phyloP scores from a whole-genome alignment of 1,140 invertebrate species.

The Temnothorax nylanderi region DNA sequence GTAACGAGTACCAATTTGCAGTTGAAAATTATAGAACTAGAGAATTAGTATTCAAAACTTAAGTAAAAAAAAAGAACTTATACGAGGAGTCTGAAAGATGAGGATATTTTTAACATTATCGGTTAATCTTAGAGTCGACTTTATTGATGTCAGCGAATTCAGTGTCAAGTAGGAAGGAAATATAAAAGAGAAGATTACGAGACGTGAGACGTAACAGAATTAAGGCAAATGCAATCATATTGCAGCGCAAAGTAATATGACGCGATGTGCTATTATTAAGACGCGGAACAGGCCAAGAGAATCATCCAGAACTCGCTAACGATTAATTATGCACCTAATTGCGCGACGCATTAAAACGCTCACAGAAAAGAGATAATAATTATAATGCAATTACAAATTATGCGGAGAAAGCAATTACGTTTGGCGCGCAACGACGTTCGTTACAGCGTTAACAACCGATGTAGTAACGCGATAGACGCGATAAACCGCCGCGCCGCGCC shows the following conservation, averaged over 20 bases:
- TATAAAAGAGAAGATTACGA: background rate
- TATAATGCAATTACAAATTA: constrained; percentile 53
- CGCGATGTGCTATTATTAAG: constrained; percentile 15
- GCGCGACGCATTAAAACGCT: constrained; percentile 47
- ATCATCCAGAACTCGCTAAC: constrained; percentile 9
- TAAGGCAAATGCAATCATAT: background rate
- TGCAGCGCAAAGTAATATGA: background rate
- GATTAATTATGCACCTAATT: constrained; percentile 46
- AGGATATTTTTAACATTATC: background rate
- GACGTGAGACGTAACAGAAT: constrained; percentile 9
- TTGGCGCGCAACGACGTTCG: constrained; percentile 26
- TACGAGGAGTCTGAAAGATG: background rate
- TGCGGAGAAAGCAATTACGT: constrained; percentile 40
- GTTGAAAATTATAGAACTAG: background rate
- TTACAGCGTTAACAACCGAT: constrained; percentile 47
- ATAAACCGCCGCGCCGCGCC: background rate
- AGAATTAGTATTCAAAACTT: background rate
- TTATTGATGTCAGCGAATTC: background rate
- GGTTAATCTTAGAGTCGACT: background rate
- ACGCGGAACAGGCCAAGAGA: background rate
- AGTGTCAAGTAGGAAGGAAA: background rate
- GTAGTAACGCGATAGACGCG: constrained; percentile 46
- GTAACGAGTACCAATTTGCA: background rate
- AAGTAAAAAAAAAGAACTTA: background rate
- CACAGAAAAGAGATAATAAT: constrained; percentile 33